A percentile compares a stretch with the other conserved stretches of the same genome.
phyloP scores from a whole-genome alignment of 1,140 invertebrate genomes.

The Diploscapter pachys region DNA sequence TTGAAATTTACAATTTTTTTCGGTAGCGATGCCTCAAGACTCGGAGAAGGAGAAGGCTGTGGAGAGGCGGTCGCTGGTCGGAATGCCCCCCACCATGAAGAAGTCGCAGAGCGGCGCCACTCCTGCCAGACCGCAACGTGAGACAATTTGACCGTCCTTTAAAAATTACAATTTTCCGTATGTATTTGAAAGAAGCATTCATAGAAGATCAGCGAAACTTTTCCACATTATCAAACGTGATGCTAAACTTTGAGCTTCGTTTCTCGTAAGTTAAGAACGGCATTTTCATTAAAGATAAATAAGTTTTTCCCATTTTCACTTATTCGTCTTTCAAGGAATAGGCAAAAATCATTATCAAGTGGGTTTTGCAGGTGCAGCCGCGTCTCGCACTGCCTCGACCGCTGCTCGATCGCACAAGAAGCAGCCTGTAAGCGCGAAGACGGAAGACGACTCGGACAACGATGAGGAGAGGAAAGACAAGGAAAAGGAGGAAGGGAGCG shows the following conservation, averaged over 20 bases:
- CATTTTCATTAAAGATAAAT: background rate
- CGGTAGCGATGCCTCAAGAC: no score
- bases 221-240: background rate
- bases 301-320: background rate
- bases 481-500: background rate
- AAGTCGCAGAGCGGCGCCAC: background rate
- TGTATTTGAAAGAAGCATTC: background rate
- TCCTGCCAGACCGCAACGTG: background rate
- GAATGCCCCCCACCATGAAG: constrained; percentile 17
- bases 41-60: constrained; percentile 5
- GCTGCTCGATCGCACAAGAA: background rate
- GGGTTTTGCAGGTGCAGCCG: background rate
- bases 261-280: no score
- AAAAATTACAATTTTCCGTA: background rate
- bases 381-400: no score
- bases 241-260: background rate
- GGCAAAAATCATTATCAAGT: background rate
- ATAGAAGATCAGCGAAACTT: background rate
- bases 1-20: background rate
- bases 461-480: constrained; percentile 18
- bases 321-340: no score
- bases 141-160: background rate
- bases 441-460: background rate
- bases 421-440: constrained; percentile 1
- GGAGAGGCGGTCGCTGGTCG: constrained; percentile 32